Conservation (phyloP, 2,113 vertebrate genomes). For the Peromyscus polionotus region DNA sequence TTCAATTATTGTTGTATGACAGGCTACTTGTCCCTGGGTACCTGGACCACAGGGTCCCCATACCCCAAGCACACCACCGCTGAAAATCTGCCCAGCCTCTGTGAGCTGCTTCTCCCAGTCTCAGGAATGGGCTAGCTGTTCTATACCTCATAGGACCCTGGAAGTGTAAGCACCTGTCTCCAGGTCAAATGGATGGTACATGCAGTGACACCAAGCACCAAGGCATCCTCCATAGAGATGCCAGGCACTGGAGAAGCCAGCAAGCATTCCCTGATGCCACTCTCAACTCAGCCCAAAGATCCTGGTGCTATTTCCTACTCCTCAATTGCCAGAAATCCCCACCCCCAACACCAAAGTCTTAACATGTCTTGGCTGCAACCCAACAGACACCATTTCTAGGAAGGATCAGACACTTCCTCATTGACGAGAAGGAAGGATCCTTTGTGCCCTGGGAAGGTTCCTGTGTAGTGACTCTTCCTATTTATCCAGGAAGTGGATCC, state of each 20-base stretch:
- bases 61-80: neutral
- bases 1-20: neutral
- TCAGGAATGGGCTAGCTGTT: neutral
- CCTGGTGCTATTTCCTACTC: neutral
- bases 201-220: neutral
- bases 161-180: neutral
- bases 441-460: neutral
- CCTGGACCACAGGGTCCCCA: neutral
- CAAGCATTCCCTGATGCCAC: neutral
- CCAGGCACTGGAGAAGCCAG: neutral
- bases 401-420: neutral
- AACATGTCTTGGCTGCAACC: neutral
- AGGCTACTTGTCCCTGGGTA: neutral
- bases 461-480: neutral
- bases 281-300: neutral
- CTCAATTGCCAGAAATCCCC: neutral
- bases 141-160: neutral
- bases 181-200: neutral
- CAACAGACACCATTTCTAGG: neutral
- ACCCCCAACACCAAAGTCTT: neutral
- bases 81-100: neutral
- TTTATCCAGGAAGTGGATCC: constrained; percentile 28
- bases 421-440: neutral
- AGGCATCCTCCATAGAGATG: neutral
- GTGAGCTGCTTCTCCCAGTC: neutral